Evolutionary conservation across 2,888 invertebrate genomes (phyloP), one percentile per base, ranked within the genome.

Genomic region (Papilio demoleus): DNA sequence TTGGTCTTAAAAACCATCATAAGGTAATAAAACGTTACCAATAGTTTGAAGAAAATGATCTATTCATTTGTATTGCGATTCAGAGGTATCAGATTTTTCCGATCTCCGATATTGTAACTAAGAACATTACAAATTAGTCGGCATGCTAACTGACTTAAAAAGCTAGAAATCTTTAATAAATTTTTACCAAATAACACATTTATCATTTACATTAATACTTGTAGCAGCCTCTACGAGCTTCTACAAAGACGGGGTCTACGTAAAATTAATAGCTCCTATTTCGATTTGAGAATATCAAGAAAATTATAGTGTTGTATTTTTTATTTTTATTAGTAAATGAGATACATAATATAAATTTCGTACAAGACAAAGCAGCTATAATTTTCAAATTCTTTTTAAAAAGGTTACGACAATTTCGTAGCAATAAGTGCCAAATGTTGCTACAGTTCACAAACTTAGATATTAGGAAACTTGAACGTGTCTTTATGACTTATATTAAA

Each of bases 391-490:
- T n/a, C 12, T 22, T 59, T 50, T 42, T 1, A 66, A 58, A 56
- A 63, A 61, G 27, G 47, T 38, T 24, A 59, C 47, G 19, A 36
- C 12, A 27, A 31, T 60, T 64, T 64, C 12, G 64, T 50, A 60
- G 36, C 50, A 64, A 53, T 19, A 68, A 64, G n/a, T 40, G 68
- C 68, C 64, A 68, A 68, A 22, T 68, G 68, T 59, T 36, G 64
- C 45, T 2, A 11, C 27, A 31, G 36, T 36, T 58, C 17, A 36
- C 36, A 64, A 64, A 68, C 50, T 68, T 68, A 11, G 59, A 68
- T 64, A 68, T 68, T 64, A 47, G 40, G 19, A 68, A 45, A 63
- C 58, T 56, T 58, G 47, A 47, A 68, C 24, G 50, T 45, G 9
- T 47, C 27, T 53, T 50, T 34, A 12, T 19, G 53, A 53, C 31